Conservation (phyloP, 2,113 vertebrate genomes). For the Neogobius melanostomus region DNA sequence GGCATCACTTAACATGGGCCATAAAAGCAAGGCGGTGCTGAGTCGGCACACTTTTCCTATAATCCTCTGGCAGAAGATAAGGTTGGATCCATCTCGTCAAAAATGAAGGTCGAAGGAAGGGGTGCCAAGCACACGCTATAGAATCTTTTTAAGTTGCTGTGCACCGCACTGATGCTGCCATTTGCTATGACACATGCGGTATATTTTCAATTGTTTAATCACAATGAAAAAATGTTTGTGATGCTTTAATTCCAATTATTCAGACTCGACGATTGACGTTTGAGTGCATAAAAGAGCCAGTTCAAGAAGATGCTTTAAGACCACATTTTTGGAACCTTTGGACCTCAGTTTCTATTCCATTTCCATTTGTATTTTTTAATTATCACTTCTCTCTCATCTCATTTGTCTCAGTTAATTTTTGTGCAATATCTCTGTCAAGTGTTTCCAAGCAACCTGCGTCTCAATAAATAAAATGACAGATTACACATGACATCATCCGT, state of each 20-base stretch:
- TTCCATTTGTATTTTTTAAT: too few relatives aligned
- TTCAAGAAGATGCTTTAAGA: too few relatives aligned
- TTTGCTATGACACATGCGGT: constrained; percentile 27
- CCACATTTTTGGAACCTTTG: too few relatives aligned
- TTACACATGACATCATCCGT: constrained; percentile 20
- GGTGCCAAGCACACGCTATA: background rate
- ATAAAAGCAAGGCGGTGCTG: constrained; percentile 34
- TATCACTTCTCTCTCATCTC: background rate
- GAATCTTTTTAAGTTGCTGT: background rate
- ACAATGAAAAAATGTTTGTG: background rate
- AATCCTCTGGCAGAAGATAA: constrained; percentile 34
- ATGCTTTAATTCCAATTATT: too few relatives aligned
- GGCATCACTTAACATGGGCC: constrained; percentile 29
- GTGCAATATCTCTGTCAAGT: background rate
- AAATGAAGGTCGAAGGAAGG: constrained; percentile 21
- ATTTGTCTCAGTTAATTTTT: background rate
- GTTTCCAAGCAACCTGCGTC: background rate
- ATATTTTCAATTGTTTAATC: background rate
- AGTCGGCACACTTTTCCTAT: constrained; percentile 25
- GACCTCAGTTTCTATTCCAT: too few relatives aligned
- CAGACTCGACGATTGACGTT: too few relatives aligned
- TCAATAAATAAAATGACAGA: constrained; percentile 1
- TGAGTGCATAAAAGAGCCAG: too few relatives aligned
- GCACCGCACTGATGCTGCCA: background rate
- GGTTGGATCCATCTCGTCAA: constrained; percentile 13